Percentiles rank a stretch among this genome's conserved stretches.
Conservation (phyloP, 2,888 invertebrate genomes). For the Eurytoma adleriae region DNA sequence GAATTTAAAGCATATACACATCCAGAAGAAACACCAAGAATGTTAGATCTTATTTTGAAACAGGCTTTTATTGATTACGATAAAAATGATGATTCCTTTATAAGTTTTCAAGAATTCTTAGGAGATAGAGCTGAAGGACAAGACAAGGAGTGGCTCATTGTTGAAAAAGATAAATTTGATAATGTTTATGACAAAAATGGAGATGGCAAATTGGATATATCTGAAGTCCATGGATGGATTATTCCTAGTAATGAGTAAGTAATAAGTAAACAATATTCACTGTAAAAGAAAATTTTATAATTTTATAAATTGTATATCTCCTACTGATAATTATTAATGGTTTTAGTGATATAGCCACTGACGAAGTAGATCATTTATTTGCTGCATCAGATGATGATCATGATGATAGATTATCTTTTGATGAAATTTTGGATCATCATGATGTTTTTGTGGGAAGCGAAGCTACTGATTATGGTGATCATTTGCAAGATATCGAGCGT, state of each 20-base stretch:
- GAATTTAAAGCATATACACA: conserved; percentile 95
- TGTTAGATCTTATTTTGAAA: conserved; percentile 87
- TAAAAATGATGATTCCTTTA: conserved; percentile 86
- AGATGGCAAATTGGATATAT: conserved; percentile 87
- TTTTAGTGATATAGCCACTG: conserved; percentile 88
- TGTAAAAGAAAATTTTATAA: neutral
- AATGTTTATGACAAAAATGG: conserved; percentile 89
- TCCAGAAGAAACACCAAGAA: conserved; percentile 94
- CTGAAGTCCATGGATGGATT: conserved; percentile 93
- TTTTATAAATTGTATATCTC: conserved; percentile 2
- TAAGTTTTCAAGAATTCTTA: conserved; percentile 91
- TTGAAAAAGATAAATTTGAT: conserved; percentile 90
- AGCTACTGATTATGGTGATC: conserved; percentile 92
- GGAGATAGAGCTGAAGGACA: conserved; percentile 83
- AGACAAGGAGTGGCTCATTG: conserved; percentile 84
- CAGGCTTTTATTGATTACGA: conserved; percentile 94
- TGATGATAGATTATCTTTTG: conserved; percentile 86
- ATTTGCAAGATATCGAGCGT: conserved; percentile 86
- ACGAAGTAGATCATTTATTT: conserved; percentile 94
- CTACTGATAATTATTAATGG: conserved; percentile 53
- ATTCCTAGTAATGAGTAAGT: conserved; percentile 92
- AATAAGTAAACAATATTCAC: neutral
- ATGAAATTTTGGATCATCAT: conserved; percentile 90
- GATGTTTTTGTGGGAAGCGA: conserved; percentile 95
- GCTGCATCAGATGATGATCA: conserved; percentile 90